Evolutionary conservation across 2,888 invertebrate genomes (phyloP).

Genomic region (Drosophila tripunctata): DNA sequence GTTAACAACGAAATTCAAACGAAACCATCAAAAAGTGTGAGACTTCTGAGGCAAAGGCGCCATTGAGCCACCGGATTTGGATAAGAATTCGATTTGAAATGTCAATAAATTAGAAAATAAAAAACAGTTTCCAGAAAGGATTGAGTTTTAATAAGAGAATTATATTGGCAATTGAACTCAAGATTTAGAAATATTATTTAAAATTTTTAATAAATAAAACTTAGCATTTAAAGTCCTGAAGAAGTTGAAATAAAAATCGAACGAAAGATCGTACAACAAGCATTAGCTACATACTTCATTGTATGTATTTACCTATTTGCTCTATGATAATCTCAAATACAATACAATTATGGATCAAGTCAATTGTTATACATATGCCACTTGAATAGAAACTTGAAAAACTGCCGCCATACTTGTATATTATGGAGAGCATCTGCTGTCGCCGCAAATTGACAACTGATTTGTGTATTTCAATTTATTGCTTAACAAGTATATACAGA

Average conservation of each 20-base stretch:
- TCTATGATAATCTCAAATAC: neutral
- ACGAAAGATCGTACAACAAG: too few relatives aligned
- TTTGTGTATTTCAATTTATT: conserved; percentile 64
- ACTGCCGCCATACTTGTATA: neutral
- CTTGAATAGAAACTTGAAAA: neutral
- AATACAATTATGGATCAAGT: neutral
- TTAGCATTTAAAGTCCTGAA: too few relatives aligned
- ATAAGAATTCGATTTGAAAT: conserved; percentile 17
- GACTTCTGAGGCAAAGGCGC: conserved; percentile 50
- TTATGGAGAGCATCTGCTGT: conserved; percentile 12
- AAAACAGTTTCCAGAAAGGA: neutral
- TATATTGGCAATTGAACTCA: too few relatives aligned
- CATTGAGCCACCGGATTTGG: conserved; percentile 39
- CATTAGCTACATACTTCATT: too few relatives aligned
- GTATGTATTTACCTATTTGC: too few relatives aligned
- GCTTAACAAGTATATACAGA: conserved; percentile 69
- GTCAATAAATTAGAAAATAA: conserved; percentile 32
- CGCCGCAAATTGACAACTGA: conserved; percentile 51
- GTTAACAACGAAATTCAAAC: conserved; percentile 55
- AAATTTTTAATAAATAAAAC: too few relatives aligned
- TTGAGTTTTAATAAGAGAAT: conserved; percentile 5
- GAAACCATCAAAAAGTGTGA: conserved; percentile 44
- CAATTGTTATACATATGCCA: too few relatives aligned
- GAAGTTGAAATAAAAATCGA: too few relatives aligned
- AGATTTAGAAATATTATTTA: too few relatives aligned